Base-by-base conservation (phyloP, 2,113 vertebrate species). In the Microcebus griseorufus region DNA sequence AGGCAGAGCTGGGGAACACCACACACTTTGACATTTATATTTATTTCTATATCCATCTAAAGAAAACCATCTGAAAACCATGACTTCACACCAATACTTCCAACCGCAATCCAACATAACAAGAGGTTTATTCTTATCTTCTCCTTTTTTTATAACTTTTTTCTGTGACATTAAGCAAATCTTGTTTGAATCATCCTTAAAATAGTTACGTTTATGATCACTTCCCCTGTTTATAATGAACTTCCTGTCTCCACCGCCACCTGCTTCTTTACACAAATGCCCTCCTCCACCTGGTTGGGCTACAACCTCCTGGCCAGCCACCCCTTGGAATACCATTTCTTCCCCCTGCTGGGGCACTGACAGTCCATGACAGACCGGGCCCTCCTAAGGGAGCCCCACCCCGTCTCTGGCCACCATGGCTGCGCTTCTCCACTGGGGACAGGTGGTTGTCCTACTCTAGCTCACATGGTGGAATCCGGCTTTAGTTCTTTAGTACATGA, bases 381-480 rank as follows among this genome's bases (percentile, higher is more conserved):
- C n/a, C 51, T 88, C 34, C 62, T n/a, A 11, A 18, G 1, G 5
- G 70, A 9, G n/a, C 14, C 34, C 39, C 4, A 23, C 34, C 42
- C 13, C 8, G 12, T 42, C 20, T 51, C 55, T 42, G 34, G 27
- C 9, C 58, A 22, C 45, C 10, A 27, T 1, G 20, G 60, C 55
- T 22, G 23, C n/a, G 1, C 3, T 9, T 27, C 3, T 62, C n/a
- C 2, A 0, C 64, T 45, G 5, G 10, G 73, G 37, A 48, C 18
- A 86, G 27, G 32, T 14, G 5, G 20, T 17, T 29, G 34, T 42
- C 53, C 45, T 60, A 39, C 60, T 65, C 25, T 32, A 29, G 23
- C 9, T 34, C 39, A 55, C 11, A 55, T 3, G 39, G 8, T 39
- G 2, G 13, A 17, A 11, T 55, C 37, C 48, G 45, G 37, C 37